Conservation (phyloP, 1,140 invertebrate species). For the Cherax quadricarinatus region DNA sequence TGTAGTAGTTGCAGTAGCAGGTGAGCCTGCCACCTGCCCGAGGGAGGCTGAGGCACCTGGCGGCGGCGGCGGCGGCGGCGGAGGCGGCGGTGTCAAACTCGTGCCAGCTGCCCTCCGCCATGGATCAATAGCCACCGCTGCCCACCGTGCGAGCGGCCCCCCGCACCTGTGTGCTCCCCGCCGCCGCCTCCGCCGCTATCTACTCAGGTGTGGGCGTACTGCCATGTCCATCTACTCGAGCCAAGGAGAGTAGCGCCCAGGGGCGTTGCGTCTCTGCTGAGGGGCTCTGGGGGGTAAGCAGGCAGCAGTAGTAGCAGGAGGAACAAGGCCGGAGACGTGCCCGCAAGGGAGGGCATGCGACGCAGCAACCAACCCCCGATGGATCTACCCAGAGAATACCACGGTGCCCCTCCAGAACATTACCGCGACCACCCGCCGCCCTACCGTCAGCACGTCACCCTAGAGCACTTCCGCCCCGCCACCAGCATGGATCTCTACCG, state of each 20-base stretch:
- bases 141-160: conserved; percentile 68
- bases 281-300: not conserved
- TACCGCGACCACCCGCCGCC: conserved; percentile 62
- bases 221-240: conserved; percentile 42
- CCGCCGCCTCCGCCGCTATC: conserved; percentile 39
- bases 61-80: not conserved
- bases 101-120: conserved; percentile 70
- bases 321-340: not conserved
- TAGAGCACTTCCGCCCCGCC: conserved; percentile 71
- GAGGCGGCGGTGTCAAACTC: conserved; percentile 55
- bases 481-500: conserved; percentile 69
- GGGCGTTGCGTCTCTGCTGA: not conserved
- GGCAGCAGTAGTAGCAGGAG: conserved; percentile 26
- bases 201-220: conserved; percentile 46
- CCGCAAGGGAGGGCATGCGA: conserved; percentile 27
- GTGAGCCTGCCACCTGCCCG: conserved; percentile 60
- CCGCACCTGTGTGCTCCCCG: conserved; percentile 58
- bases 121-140: conserved; percentile 71
- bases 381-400: conserved; percentile 62
- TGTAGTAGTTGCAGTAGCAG: conserved; percentile 16
- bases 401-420: conserved; percentile 63
- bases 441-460: conserved; percentile 71
- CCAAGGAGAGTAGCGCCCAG: conserved; percentile 33
- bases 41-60: conserved; percentile 28
- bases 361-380: conserved; percentile 54